Conservation (phyloP, 2,113 vertebrate species). For the Hippocampus zosterae region DNA sequence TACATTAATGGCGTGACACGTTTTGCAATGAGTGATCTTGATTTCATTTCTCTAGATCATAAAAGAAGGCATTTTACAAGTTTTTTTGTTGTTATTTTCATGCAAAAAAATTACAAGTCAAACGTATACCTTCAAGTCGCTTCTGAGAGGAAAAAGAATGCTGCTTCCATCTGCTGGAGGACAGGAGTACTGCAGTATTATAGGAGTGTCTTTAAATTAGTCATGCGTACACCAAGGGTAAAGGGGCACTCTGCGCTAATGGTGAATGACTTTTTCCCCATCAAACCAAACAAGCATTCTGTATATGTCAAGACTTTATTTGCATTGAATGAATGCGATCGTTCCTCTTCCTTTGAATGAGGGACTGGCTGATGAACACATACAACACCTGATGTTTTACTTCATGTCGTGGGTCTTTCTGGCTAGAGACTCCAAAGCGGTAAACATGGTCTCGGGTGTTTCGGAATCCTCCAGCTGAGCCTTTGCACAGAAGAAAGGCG, state of each 20-base stretch:
- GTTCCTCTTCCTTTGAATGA: neutral
- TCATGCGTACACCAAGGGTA: too few species aligned
- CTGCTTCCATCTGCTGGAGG: constrained; percentile 54
- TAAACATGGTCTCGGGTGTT: constrained; percentile 26
- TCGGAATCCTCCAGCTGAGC: constrained; percentile 24
- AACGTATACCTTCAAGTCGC: neutral
- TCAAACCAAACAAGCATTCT: neutral
- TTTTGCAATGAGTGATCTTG: too few species aligned
- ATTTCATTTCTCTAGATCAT: too few species aligned
- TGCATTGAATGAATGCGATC: neutral
- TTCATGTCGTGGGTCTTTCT: constrained; percentile 7
- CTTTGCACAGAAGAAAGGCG: constrained; percentile 32
- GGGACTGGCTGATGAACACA: neutral
- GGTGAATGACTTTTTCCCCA: neutral
- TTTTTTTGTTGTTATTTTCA: neutral
- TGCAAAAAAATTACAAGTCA: constrained; percentile 7
- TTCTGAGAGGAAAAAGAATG: neutral
- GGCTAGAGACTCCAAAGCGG: constrained; percentile 31
- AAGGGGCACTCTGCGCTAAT: neutral
- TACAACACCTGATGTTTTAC: constrained; percentile 2
- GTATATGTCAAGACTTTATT: neutral
- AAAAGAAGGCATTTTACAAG: too few species aligned
- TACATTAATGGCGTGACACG: too few species aligned
- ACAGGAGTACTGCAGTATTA: constrained; percentile 33
- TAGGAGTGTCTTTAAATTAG: neutral